phyloP scores from a whole-genome alignment of 2,888 invertebrate genomes.

The Aphidius colemani region DNA sequence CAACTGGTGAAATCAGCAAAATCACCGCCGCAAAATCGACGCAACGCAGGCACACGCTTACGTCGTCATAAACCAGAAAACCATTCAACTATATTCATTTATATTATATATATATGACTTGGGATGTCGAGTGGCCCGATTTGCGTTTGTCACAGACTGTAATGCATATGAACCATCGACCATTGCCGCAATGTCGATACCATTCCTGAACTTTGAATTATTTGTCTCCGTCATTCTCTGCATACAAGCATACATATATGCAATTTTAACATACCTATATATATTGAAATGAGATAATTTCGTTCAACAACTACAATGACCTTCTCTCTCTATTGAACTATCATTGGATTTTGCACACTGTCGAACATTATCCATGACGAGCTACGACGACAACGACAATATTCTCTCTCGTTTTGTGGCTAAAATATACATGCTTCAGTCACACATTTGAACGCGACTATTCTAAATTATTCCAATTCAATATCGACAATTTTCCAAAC shows the following conservation, averaged over 20 bases:
- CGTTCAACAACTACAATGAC: no score
- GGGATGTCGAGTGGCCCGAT: conserved; percentile 37
- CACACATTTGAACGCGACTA: neutral
- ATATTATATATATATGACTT: neutral
- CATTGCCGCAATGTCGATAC: conserved; percentile 24
- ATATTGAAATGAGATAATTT: neutral
- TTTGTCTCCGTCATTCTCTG: no score
- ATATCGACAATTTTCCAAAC: no score
- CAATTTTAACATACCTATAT: conserved; percentile 7
- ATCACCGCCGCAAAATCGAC: conserved; percentile 15
- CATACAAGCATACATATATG: neutral
- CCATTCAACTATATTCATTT: neutral
- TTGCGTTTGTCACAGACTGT: conserved; percentile 39
- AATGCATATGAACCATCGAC: conserved; percentile 18
- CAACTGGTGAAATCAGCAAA: conserved; percentile 27
- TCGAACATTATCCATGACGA: no score
- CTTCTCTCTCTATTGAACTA: no score
- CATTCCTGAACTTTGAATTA: conserved; percentile 1
- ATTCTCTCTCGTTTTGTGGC: neutral
- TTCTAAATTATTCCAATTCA: neutral
- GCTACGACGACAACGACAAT: no score
- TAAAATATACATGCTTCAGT: neutral
- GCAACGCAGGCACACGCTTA: conserved; percentile 8
- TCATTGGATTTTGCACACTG: no score
- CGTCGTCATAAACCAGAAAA: neutral